A percentile compares a stretch with the other conserved stretches of the same genome.
These are phyloP conservation scores for Caenorhabditis doughertyi DNA, from an alignment of 2,888 invertebrate genomes.

Conservation along the genomic window DNA sequence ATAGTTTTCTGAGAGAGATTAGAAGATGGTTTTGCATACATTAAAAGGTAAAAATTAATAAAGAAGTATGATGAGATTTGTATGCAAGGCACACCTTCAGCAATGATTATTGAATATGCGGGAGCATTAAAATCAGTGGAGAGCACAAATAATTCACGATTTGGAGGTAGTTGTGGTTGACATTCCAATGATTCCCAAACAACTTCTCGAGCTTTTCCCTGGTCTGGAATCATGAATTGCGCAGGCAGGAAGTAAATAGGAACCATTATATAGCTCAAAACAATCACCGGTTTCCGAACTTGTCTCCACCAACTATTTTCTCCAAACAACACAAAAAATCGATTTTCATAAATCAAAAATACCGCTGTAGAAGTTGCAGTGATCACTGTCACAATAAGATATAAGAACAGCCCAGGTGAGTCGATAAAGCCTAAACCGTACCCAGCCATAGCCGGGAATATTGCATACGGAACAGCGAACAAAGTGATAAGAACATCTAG, in stretches of 20 bases:
- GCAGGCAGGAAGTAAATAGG: constrained; percentile 28
- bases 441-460: constrained; percentile 34
- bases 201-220: not conserved
- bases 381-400: constrained; percentile 22
- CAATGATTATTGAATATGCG: not conserved
- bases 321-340: constrained; percentile 9
- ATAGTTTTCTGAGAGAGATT: too few species aligned
- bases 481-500: constrained; percentile 15
- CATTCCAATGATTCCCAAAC: constrained; percentile 12
- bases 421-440: constrained; percentile 20
- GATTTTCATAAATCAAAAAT: constrained; percentile 11
- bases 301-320: constrained; percentile 33
- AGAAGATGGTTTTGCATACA: not conserved
- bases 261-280: not conserved
- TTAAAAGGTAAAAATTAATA: not conserved
- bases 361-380: constrained; percentile 11
- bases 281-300: not conserved
- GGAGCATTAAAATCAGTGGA: not conserved
- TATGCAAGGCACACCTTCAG: not conserved
- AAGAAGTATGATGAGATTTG: not conserved
- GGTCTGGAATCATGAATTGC: constrained; percentile 32
- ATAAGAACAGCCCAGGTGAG: constrained; percentile 7
- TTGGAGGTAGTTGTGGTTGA: constrained; percentile 4
- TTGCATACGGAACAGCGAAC: constrained; percentile 16
- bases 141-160: constrained; percentile 25